Evolutionary conservation across 2,888 invertebrate species (phyloP).

Genomic region (Pyrrhosoma nymphula): DNA sequence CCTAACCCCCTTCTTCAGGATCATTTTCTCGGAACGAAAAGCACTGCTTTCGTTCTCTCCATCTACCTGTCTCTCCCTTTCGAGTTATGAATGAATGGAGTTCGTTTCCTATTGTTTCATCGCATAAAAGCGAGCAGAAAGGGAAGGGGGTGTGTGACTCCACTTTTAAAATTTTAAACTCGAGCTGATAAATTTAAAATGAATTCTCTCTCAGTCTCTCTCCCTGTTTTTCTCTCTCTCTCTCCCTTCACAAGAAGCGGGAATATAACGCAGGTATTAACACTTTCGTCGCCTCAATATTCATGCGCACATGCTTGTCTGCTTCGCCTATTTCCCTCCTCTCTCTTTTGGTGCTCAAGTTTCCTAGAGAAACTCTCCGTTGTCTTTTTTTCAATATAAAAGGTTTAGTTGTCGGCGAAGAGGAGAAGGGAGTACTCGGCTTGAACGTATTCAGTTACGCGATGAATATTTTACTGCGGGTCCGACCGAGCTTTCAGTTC

Average conservation of each 20-base stretch:
- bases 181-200: conserved; percentile 8
- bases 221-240: not conserved
- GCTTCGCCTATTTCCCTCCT: not conserved
- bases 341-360: not conserved
- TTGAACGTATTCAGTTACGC: not conserved
- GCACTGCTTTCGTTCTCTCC: not conserved
- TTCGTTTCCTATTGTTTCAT: conserved; percentile 49
- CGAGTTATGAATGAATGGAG: conserved; percentile 1
- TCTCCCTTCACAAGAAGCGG: not conserved
- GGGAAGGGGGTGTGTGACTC: not conserved
- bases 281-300: conserved; percentile 24
- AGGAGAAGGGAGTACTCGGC: not conserved
- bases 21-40: conserved; percentile 42
- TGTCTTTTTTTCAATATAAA: not conserved
- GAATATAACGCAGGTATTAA: conserved; percentile 18
- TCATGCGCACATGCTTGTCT: not conserved
- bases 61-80: not conserved
- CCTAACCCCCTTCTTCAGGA: not conserved
- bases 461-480: not conserved
- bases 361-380: not conserved
- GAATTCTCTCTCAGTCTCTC: not conserved
- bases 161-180: not conserved
- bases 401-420: not conserved
- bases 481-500: conserved; percentile 12
- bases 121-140: not conserved